A percentile compares a stretch with the other conserved stretches of the same genome.
Evolutionary conservation across 2,113 vertebrate genomes (phyloP).

Genomic region (Parotia lawesii): DNA sequence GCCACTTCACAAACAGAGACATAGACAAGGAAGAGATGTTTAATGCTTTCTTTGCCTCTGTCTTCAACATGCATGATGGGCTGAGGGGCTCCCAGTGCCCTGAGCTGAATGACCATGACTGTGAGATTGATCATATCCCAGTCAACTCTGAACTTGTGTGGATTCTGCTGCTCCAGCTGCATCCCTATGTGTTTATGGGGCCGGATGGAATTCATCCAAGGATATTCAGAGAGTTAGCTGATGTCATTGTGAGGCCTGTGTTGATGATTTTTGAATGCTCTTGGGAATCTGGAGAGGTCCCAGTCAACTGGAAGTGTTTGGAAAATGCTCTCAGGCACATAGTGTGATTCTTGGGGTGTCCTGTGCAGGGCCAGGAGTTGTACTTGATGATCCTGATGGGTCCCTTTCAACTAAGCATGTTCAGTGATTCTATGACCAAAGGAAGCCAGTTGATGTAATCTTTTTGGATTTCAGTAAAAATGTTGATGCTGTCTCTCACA

Average conservation of each 20-base stretch:
- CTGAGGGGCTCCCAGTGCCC: neutral
- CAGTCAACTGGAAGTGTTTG: neutral
- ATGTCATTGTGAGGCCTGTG: neutral
- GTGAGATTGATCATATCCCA: neutral
- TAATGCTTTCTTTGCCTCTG: neutral
- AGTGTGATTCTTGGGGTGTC: neutral
- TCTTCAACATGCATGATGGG: neutral
- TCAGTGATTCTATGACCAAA: neutral
- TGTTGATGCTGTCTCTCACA: neutral
- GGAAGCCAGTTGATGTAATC: neutral
- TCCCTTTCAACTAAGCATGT: neutral
- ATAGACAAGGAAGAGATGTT: neutral
- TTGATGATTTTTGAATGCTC: neutral
- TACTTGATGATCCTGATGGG: rapidly evolving
- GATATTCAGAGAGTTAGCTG: neutral
- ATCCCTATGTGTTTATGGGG: neutral
- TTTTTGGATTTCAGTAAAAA: neutral
- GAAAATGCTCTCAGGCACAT: neutral
- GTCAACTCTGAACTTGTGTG: neutral
- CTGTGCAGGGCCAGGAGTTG: neutral
- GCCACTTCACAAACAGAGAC: neutral
- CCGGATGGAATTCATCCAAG: neutral
- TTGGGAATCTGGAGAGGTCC: neutral
- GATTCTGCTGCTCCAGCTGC: neutral
- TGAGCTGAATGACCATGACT: neutral